A percentile compares a stretch with the other conserved stretches of the same genome.
phyloP scores from a whole-genome alignment of 2,797 vertebrate genomes.

The Okamejei kenojei region DNA sequence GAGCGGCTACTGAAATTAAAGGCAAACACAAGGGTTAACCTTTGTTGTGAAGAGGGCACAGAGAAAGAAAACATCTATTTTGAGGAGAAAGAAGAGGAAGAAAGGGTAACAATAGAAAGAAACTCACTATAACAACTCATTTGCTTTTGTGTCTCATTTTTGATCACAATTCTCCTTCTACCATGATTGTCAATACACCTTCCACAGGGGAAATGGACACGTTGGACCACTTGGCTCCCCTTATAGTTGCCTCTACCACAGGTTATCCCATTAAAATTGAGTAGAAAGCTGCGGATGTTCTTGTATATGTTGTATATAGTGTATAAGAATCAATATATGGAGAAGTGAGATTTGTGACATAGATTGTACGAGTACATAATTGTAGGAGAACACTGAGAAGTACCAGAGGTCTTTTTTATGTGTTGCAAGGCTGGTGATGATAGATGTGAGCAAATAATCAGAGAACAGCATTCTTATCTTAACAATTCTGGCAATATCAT shows the following conservation, averaged over 20 bases:
- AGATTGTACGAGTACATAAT: background rate
- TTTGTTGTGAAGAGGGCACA: background rate
- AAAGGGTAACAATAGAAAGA: background rate
- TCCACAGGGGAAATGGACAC: background rate
- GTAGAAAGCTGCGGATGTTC: background rate
- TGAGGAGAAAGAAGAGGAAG: background rate
- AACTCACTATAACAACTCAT: background rate
- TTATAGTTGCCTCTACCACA: background rate
- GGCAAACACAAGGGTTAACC: background rate
- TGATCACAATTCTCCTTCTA: background rate
- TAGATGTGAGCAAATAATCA: background rate
- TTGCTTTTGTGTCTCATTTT: background rate
- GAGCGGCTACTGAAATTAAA: background rate
- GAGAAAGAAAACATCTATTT: background rate
- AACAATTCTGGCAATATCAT: background rate
- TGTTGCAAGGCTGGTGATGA: background rate
- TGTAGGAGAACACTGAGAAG: background rate
- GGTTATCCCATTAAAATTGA: background rate
- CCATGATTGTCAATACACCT: background rate
- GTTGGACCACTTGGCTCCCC: background rate
- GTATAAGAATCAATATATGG: background rate
- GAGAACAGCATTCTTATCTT: background rate
- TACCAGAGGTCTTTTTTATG: background rate
- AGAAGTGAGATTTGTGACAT: background rate
- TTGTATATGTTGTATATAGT: background rate